Evolutionary conservation across 2,113 vertebrate genomes (phyloP).

Genomic region (Syrrhaptes paradoxus): DNA sequence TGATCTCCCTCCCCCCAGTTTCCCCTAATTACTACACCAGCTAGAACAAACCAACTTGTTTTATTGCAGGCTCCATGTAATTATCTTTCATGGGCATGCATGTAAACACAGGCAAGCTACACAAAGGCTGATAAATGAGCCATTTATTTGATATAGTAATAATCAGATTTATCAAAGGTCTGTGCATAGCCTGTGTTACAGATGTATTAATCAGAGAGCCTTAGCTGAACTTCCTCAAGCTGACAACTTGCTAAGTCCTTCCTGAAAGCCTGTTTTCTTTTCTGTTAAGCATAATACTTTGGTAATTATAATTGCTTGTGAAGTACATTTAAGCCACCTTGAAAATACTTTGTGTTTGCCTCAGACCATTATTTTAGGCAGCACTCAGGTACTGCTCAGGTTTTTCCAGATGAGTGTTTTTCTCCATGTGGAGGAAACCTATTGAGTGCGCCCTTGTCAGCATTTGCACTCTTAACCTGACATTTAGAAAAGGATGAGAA

Average conservation of each 20-base stretch:
- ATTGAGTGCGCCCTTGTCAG: neutral
- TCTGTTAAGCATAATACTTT: neutral
- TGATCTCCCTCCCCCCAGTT: neutral
- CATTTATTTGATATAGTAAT: constrained; percentile 66
- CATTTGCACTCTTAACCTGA: neutral
- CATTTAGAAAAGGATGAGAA: neutral
- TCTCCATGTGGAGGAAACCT: neutral
- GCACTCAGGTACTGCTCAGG: neutral
- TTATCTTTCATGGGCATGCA: constrained; percentile 45
- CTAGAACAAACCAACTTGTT: constrained; percentile 51
- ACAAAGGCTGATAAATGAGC: constrained; percentile 62
- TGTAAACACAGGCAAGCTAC: neutral
- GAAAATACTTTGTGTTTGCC: neutral
- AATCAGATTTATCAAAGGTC: constrained; percentile 67
- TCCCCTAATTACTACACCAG: neutral
- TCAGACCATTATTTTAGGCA: neutral
- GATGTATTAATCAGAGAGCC: constrained; percentile 47
- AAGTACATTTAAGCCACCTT: neutral
- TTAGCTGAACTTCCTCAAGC: constrained; percentile 31
- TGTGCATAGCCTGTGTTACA: neutral
- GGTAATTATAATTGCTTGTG: neutral
- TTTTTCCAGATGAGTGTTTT: neutral
- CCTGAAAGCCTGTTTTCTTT: neutral
- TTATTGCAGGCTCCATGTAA: constrained; percentile 16
- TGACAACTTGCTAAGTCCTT: neutral